Percentiles rank a stretch among this genome's conserved stretches.
Evolutionary conservation across 2,888 invertebrate genomes (phyloP).

Genomic region (Eupithecia tripunctaria): DNA sequence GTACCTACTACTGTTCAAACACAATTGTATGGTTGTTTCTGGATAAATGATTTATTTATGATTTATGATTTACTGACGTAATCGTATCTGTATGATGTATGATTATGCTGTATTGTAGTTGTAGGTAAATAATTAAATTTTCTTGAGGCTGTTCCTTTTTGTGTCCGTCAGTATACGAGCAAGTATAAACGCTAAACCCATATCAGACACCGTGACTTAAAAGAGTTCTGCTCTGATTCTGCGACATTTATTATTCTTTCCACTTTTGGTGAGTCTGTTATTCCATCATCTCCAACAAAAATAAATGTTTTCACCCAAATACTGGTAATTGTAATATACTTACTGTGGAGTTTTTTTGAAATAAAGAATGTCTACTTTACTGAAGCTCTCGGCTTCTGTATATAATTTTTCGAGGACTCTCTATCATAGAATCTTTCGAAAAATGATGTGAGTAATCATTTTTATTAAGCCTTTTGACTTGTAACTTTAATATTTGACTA

Average conservation of each 20-base stretch:
- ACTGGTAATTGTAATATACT: slow-evolving; percentile 7
- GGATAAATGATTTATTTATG: too few relatives aligned
- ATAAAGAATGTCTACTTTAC: not conserved
- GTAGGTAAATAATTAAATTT: not conserved
- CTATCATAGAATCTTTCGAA: too few relatives aligned
- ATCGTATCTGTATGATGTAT: too few relatives aligned
- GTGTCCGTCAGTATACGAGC: slow-evolving; percentile 34
- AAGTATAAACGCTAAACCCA: slow-evolving; percentile 35
- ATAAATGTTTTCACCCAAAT: slow-evolving; percentile 17
- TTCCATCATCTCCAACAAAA: slow-evolving; percentile 21
- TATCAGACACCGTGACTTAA: slow-evolving; percentile 57
- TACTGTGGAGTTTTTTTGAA: not conserved
- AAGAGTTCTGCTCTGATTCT: slow-evolving; percentile 66
- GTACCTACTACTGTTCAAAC: too few relatives aligned
- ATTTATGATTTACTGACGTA: too few relatives aligned
- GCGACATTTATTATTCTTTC: slow-evolving; percentile 35
- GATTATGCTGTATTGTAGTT: too few relatives aligned
- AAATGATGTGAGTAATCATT: not conserved
- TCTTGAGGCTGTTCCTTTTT: not conserved
- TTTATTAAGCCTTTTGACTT: too few relatives aligned
- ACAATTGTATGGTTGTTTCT: too few relatives aligned
- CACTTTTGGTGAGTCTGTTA: slow-evolving; percentile 26
- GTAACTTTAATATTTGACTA: too few relatives aligned
- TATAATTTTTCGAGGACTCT: too few relatives aligned
- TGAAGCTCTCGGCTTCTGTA: not conserved